Percentiles rank a stretch among this genome's conserved stretches.
phyloP scores from a whole-genome alignment of 2,797 vertebrate genomes.

The Acrossocheilus wenchowensis region DNA sequence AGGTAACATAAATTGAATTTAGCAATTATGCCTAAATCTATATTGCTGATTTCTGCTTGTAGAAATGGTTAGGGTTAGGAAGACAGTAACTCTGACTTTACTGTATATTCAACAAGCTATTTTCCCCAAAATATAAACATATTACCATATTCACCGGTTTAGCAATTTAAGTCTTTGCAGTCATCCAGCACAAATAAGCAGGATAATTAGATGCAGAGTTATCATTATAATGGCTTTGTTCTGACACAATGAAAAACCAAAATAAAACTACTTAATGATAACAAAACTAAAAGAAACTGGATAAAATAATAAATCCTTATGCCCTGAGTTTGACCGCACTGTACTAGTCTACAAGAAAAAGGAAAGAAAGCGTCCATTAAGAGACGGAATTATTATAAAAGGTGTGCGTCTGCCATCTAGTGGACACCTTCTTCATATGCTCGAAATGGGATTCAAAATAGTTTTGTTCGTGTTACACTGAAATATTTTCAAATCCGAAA shows the following conservation, averaged over 20 bases:
- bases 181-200: not conserved
- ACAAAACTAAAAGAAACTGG: not conserved
- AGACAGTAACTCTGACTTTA: not conserved
- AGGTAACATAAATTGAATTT: not conserved
- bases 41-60: not conserved
- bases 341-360: not conserved
- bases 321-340: not conserved
- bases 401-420: slow-evolving; percentile 32
- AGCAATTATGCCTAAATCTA: not conserved
- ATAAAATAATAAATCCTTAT: not conserved
- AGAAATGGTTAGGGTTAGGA: not conserved
- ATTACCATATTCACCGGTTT: not conserved
- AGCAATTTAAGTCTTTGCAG: not conserved
- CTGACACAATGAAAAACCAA: not conserved
- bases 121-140: not conserved
- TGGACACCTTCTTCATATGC: not conserved
- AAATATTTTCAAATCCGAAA: not conserved
- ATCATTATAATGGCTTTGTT: not conserved
- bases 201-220: too few relatives aligned
- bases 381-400: not conserved
- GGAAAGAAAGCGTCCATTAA: not conserved
- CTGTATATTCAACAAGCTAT: not conserved
- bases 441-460: not conserved
- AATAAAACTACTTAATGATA: not conserved
- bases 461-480: not conserved